Evolutionary conservation across 2,888 invertebrate species (phyloP), one percentile per base, ranked within the genome.

Genomic region (Patella ulyssiponensis): DNA sequence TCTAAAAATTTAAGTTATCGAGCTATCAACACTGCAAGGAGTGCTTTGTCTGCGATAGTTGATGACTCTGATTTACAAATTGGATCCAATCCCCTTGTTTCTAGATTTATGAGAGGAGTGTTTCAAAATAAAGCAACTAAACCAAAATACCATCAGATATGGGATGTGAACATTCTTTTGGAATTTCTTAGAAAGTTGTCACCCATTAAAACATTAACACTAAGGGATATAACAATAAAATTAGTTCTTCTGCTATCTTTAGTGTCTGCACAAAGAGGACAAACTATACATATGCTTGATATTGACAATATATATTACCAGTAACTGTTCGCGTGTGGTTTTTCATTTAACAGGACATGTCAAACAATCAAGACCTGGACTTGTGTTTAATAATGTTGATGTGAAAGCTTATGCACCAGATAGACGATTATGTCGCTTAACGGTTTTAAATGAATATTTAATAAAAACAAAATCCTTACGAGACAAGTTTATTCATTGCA

Each of bases 101-200:
- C 56, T 33, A 73, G 79, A n/a, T 83, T 83, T 53, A 74, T 83
- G 80, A 82, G 77, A 76, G 83, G 82, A 3, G 70, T 82, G 20
- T 81, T 78, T 73, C 23, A 79, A 53, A 20, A 52, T 14, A 76
- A 78, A 27, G 82, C 81, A 64, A 27, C 73, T 11, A 52, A 78
- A 20, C 80, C 82, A 72, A 79, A 72, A 76, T 79, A 82, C 76
- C 72, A 15, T 14, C 15, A 52, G 17, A 84, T 77, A 51, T 83
- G 84, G 83, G 76, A 81, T 74, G 79, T 77, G 11, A 70, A 69
- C 33, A 15, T 64, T n/a, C 79, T 84, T 4, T 69, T 84, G 53
- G 51, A 74, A 33, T 81, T 64, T 73, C 33, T 84, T 20, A 74
- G 73, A 71, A 69, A 51, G 9, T 69, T 64, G n/a, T 51, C 77